Conservation (phyloP, 1,140 invertebrate genomes). For the Littorina saxatilis region DNA sequence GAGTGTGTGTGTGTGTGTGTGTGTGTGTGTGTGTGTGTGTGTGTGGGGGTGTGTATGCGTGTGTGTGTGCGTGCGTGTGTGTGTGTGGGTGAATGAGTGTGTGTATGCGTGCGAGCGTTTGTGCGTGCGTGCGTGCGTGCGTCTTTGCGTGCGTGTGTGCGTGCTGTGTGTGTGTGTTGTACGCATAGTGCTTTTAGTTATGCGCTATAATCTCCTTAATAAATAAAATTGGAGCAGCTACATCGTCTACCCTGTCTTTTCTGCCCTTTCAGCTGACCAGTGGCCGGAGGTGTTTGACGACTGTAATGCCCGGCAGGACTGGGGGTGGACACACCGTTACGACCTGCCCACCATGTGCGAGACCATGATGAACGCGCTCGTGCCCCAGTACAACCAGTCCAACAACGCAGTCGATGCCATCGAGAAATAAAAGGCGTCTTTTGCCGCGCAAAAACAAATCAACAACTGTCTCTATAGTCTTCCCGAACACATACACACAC, state of each 20-base stretch:
- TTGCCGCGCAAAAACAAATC: no score
- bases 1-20: constrained; percentile 57
- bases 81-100: no score
- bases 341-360: constrained; percentile 85
- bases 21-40: constrained; percentile 5
- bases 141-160: background rate
- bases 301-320: constrained; percentile 89
- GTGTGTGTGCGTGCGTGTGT: background rate
- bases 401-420: constrained; percentile 21
- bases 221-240: no score
- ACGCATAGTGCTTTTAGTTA: no score
- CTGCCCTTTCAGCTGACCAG: constrained; percentile 84
- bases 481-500: no score
- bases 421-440: no score
- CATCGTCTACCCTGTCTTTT: no score
- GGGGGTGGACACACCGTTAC: constrained; percentile 90
- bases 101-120: no score
- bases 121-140: no score
- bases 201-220: no score
- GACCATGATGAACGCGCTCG: constrained; percentile 83
- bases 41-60: background rate
- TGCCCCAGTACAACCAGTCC: constrained; percentile 48
- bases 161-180: no score
- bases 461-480: no score
- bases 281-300: constrained; percentile 96